phyloP scores from a whole-genome alignment of 1,140 invertebrate species.

The Eumaeus atala region DNA sequence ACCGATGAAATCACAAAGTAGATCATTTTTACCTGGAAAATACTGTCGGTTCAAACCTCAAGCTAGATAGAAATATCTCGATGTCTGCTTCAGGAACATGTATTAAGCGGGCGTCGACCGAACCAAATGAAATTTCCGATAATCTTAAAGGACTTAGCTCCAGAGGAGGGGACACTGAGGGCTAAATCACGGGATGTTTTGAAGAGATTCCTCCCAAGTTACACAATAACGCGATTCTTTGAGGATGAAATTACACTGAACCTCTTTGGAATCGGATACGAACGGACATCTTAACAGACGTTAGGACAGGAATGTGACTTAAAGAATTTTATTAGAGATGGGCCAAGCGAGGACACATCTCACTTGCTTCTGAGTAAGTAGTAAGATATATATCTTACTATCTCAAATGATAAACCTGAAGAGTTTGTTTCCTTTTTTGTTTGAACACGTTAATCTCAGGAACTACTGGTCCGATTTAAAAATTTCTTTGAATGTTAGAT shows the following conservation, averaged over 20 bases:
- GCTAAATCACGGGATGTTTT: conserved; percentile 8
- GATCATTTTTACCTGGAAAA: background rate
- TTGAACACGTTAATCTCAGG: too few species aligned
- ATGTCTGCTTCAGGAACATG: conserved; percentile 7
- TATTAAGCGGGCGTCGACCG: conserved; percentile 9
- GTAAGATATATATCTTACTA: too few species aligned
- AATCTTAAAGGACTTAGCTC: conserved; percentile 11
- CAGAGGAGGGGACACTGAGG: conserved; percentile 1
- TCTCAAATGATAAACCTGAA: too few species aligned
- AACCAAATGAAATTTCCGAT: conserved; percentile 9
- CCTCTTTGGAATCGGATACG: too few species aligned
- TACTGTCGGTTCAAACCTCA: background rate
- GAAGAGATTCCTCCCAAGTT: conserved; percentile 3
- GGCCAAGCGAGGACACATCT: background rate
- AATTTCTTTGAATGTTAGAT: too few species aligned
- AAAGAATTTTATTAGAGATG: too few species aligned
- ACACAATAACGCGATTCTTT: conserved; percentile 6
- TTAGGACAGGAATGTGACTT: too few species aligned
- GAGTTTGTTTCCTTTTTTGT: too few species aligned
- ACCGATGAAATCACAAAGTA: background rate
- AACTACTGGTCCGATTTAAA: too few species aligned
- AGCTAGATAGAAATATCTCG: conserved; percentile 6
- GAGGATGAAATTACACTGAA: background rate
- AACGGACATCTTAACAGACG: too few species aligned
- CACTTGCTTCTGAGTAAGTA: too few species aligned